Base-by-base conservation (phyloP, 2,797 vertebrate genomes). In the Luscinia luscinia region DNA sequence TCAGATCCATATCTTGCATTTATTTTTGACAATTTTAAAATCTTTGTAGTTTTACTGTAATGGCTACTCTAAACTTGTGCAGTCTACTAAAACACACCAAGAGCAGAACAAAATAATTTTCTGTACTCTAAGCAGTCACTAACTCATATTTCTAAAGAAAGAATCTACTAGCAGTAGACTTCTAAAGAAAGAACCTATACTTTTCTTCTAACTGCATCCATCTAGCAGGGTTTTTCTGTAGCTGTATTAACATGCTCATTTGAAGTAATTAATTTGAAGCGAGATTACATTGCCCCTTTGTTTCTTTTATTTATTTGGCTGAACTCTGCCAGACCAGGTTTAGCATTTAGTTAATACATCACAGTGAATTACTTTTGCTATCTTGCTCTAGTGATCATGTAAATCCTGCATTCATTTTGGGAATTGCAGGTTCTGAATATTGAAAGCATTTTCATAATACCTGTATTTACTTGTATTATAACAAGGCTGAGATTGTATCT, bases 351-450 rank as follows among this genome's bases (percentile, higher is more conserved):
- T 96, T 96, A 96, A 17, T 88, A 78, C 34, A 28, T 96, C 81
- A 95, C 89, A 96, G 89, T 93, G 95, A 96, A 96, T 97, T 97
- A 93, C 90, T 95, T 87, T 32, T 96, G 75, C 68, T 84, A 0
- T 95, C 89, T 93, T 96, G 63, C 92, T 96, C 69, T 82, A 94
- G 92, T 70, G 86, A 96, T 97, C 96, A 94, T 95, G 82, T 95
- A 98, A 98, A 98, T 97, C 96, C 96, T 96, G 55, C 94, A 96
- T 96, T 97, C 89, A 96, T 98, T 97, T 95, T 79, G 84, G 94
- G 95, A 98, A 97, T 96, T 97, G 96, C 92, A 97, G 97, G 97
- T 97, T 98, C 96, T 90, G 94, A 96, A 94, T 95, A 90, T 63
- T 74, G 86, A 97, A 97, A 95, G 92, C 93, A 91, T 97, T 97